These are phyloP conservation scores for Lamellibrachia satsuma DNA, from an alignment of 2,888 invertebrate genomes.

Conservation along the genomic window DNA sequence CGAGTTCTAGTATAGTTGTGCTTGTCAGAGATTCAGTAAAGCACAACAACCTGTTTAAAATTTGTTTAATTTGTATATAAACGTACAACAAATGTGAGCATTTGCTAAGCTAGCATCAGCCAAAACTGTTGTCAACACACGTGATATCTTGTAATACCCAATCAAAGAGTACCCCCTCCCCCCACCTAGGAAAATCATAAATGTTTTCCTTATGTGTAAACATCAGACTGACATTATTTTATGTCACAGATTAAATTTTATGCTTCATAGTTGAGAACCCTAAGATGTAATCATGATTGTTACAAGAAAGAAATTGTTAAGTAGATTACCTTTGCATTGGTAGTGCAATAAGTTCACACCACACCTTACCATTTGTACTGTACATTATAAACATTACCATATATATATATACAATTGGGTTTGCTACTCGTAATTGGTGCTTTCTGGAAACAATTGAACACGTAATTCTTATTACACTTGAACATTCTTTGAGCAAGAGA, in stretches of 20 bases:
- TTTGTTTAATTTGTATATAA: neutral
- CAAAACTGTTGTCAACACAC: neutral
- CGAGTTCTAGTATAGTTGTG: neutral
- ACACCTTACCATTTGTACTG: neutral
- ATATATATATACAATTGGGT: neutral
- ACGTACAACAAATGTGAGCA: neutral
- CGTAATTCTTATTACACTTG: neutral
- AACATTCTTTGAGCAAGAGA: neutral
- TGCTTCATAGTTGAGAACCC: neutral
- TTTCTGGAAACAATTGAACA: neutral
- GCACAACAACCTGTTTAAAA: neutral
- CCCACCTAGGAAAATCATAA: neutral
- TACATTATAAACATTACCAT: conserved; percentile 17
- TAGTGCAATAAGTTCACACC: neutral
- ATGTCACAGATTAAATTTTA: no score
- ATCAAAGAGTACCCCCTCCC: neutral
- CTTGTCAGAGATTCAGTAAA: neutral
- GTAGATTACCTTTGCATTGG: neutral
- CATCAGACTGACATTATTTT: neutral
- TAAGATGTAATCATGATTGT: neutral
- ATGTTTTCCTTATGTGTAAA: neutral
- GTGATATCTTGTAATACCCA: neutral
- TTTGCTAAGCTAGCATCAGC: neutral
- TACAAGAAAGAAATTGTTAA: neutral
- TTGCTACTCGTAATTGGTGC: neutral